phyloP scores from a whole-genome alignment of 2,113 vertebrate species.

The Nyctereutes procyonoides region DNA sequence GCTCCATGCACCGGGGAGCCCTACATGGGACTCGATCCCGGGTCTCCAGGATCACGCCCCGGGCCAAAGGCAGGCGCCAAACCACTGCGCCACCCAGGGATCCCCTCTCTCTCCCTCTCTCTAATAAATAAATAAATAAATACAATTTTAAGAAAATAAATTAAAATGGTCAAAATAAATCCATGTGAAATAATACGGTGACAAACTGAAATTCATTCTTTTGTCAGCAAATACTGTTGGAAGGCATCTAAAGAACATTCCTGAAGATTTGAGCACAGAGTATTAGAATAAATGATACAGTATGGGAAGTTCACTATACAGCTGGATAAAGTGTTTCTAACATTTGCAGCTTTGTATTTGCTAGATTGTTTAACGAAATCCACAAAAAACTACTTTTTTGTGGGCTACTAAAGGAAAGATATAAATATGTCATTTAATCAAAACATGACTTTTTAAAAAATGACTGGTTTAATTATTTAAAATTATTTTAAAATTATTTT shows the following conservation, averaged over 20 bases:
- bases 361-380: not conserved
- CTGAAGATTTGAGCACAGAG: not conserved
- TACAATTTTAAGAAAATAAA: not conserved
- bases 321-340: constrained; percentile 19
- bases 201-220: constrained; percentile 12
- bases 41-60: too few species aligned
- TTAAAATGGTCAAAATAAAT: constrained; percentile 18
- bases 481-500: not conserved
- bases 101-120: too few species aligned
- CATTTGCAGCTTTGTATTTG: not conserved
- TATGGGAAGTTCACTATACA: not conserved
- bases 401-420: not conserved
- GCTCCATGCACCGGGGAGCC: too few species aligned
- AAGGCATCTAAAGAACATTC: not conserved
- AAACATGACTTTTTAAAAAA: not conserved
- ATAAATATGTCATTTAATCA: not conserved
- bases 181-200: not conserved
- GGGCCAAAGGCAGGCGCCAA: too few species aligned
- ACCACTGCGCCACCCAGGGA: too few species aligned
- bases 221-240: constrained; percentile 33
- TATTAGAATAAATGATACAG: not conserved
- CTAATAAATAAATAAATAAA: not conserved
- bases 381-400: not conserved
- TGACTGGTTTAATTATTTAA: not conserved
- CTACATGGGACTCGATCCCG: too few species aligned